Conservation (phyloP, 2,888 invertebrate genomes). For the Ischnura elegans region DNA sequence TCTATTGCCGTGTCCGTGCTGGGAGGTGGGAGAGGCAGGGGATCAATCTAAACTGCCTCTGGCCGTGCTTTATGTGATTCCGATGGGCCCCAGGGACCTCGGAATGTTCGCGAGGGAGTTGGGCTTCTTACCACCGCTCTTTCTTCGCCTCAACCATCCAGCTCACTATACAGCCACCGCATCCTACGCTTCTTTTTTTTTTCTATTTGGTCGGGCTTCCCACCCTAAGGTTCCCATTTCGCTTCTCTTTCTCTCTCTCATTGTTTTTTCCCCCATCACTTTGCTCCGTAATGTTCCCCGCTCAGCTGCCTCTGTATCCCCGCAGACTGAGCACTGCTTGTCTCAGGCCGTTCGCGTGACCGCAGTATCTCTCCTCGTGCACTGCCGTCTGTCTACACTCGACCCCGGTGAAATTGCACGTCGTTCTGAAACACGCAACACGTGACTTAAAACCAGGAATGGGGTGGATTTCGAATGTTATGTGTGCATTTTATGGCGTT, state of each 20-base stretch:
- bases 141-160: not conserved
- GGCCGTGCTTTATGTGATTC: slow-evolving; percentile 62
- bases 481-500: too few species aligned
- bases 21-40: not conserved
- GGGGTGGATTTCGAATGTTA: too few species aligned
- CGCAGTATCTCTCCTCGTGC: not conserved
- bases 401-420: not conserved
- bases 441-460: too few species aligned
- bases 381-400: not conserved
- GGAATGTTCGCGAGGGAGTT: slow-evolving; percentile 57
- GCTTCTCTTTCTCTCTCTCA: not conserved
- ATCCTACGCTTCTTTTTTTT: not conserved
- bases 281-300: not conserved
- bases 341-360: not conserved
- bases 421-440: not conserved
- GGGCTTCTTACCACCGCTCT: not conserved
- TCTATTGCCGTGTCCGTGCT: not conserved
- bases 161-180: slow-evolving; percentile 25
- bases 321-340: not conserved
- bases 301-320: not conserved
- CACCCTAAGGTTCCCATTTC: not conserved
- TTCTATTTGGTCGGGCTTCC: not conserved
- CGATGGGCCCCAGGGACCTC: slow-evolving; percentile 53
- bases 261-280: not conserved
- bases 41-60: slow-evolving; percentile 62